Base-by-base conservation (phyloP, 2,888 invertebrate species). In the Melolontha melolontha region DNA sequence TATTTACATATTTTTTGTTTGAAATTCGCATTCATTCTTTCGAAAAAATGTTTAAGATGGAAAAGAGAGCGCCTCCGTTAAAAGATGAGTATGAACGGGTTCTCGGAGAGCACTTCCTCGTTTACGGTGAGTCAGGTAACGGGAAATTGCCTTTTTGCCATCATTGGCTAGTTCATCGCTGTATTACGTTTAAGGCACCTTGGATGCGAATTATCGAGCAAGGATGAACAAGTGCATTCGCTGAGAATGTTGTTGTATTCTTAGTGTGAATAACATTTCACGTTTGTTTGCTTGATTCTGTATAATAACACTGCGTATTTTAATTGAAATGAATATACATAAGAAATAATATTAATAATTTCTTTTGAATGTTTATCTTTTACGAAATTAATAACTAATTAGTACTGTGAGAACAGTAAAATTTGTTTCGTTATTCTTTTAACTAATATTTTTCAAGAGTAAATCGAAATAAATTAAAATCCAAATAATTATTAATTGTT, bases 61-160 rank as follows among this genome's bases (percentile, higher is more conserved):
- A 47, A 44, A 40, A 54, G 55, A 67, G 54, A 64, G 55, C 44
- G 16, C 17, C 50, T 40, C 16, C 42, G 40, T 16, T 29, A 40
- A 67, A 51, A 55, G 44, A 63, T 54, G 66, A 34, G 51, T 49
- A 70, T 62, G 71, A 72, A 73, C 73, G 70, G 66, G 73, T 73
- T 72, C 70, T 66, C 64, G 16, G 64, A 47, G 64, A 67, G 68
- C 66, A 72, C 71, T 73, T 73, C 73, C 73, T 73, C 52, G 67
- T 73, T 54, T 71, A 69, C 67, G 67, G 67, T 73, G 65, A 71
- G 69, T 67, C 69, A 64, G 67, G 57, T 73, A 73, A 73, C 73
- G 73, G 73, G 65, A 73, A 41, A 68, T 67, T 51, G 57, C 63
- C 62, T 62, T 68, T 68, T 64, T 55, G 42, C 55, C 55, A 55